phyloP scores from a whole-genome alignment of 2,797 vertebrate genomes.

The Tokudaia tokunoshimensis region DNA sequence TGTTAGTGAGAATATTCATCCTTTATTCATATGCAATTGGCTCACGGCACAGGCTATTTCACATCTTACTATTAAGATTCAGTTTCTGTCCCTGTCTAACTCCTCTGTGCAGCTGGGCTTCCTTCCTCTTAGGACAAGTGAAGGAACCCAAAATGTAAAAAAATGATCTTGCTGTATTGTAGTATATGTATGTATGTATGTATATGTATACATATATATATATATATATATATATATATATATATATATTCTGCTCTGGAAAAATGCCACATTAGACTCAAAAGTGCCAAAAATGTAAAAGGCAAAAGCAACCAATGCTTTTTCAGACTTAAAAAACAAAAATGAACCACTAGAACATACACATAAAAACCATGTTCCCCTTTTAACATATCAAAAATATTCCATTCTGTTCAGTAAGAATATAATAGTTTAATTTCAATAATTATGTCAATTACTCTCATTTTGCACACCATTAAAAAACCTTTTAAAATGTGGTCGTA shows the following conservation, averaged over 20 bases:
- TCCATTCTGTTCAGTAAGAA: conserved; percentile 47
- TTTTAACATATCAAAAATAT: conserved; percentile 67
- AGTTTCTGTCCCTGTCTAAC: background rate
- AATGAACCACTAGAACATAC: background rate
- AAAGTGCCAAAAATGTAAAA: conserved; percentile 15
- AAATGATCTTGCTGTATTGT: background rate
- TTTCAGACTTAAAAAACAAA: conserved; percentile 65
- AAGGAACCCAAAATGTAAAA: background rate
- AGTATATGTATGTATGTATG: no score
- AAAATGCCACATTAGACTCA: conserved; percentile 14
- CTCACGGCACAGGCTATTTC: background rate
- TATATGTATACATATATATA: no score
- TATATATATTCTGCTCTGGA: background rate
- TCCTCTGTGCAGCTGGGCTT: background rate
- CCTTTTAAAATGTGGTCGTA: conserved; percentile 53
- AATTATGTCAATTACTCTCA: conserved; percentile 51
- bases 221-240: no score
- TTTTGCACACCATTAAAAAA: conserved; percentile 54
- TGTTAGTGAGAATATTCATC: background rate
- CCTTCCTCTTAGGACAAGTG: background rate
- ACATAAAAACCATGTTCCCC: background rate
- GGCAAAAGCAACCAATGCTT: conserved; percentile 9
- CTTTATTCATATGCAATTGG: background rate
- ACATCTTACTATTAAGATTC: background rate
- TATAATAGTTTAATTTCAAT: conserved; percentile 66